Evolutionary conservation across 2,888 invertebrate genomes (phyloP).

Genomic region (Pollenia angustigena): DNA sequence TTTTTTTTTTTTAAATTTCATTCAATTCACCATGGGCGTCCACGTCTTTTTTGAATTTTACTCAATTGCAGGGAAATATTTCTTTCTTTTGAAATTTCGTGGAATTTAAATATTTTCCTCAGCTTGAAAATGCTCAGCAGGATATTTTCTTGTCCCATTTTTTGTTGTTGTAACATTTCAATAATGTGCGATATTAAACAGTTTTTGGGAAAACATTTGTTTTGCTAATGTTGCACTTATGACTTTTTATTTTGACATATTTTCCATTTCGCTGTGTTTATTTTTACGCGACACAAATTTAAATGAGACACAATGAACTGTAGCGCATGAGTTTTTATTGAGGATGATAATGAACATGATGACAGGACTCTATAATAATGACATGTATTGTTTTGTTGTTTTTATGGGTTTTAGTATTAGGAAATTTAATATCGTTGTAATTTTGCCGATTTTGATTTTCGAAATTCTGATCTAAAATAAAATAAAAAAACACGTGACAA

Average conservation of each 20-base stretch:
- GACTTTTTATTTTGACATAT: conserved; percentile 38
- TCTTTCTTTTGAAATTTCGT: neutral
- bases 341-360: neutral
- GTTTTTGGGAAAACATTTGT: conserved; percentile 58
- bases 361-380: conserved; percentile 26
- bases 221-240: conserved; percentile 63
- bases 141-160: conserved; percentile 15
- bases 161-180: conserved; percentile 33
- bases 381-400: conserved; percentile 33
- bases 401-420: conserved; percentile 3
- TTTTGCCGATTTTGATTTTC: conserved; percentile 32
- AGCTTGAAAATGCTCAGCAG: conserved; percentile 24
- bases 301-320: conserved; percentile 9
- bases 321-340: conserved; percentile 5
- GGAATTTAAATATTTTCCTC: conserved; percentile 28
- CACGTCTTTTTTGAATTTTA: neutral
- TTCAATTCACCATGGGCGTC: conserved; percentile 38
- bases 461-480: neutral
- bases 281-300: conserved; percentile 17
- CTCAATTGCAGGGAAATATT: neutral
- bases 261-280: neutral
- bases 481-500: conserved; percentile 38
- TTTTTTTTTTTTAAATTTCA: neutral
- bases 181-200: conserved; percentile 53
- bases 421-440: conserved; percentile 55